These are phyloP conservation scores for Dermolepida albohirtum DNA, from an alignment of 2,888 invertebrate genomes.

Conservation along the genomic window DNA sequence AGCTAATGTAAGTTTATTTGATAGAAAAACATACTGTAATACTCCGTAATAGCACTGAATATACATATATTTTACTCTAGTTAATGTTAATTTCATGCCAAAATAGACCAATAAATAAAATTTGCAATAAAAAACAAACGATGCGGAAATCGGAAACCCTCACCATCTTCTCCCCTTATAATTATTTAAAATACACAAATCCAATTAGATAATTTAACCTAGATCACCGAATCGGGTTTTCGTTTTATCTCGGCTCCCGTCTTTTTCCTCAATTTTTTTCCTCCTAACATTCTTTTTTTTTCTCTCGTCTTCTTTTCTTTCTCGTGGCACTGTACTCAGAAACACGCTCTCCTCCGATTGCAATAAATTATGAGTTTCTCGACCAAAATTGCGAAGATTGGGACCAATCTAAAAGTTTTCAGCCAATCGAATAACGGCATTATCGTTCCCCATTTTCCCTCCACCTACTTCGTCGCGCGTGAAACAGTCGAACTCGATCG, in stretches of 20 bases:
- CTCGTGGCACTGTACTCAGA: no score
- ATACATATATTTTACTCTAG: no score
- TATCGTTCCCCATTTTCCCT: conserved; percentile 44
- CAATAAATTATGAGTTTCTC: conserved; percentile 63
- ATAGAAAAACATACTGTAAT: no score
- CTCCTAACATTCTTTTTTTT: conserved; percentile 5
- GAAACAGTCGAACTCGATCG: conserved; percentile 36
- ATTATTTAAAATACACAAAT: conserved; percentile 35
- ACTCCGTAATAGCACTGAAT: no score
- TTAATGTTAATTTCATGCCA: no score
- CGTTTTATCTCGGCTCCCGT: background rate
- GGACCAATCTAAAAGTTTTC: conserved; percentile 64
- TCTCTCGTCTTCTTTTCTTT: conserved; percentile 2
- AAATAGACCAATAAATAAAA: no score
- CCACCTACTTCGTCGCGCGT: conserved; percentile 39
- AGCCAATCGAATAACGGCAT: conserved; percentile 61
- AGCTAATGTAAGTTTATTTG: no score
- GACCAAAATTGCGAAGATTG: conserved; percentile 64
- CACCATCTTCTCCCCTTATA: background rate
- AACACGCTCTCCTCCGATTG: conserved; percentile 37
- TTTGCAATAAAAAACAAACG: background rate
- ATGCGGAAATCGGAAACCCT: conserved; percentile 1
- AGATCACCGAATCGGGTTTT: conserved; percentile 30
- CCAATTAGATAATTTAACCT: conserved; percentile 37
- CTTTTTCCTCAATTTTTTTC: no score